Evolutionary conservation across 1,140 invertebrate species (phyloP).

Genomic region (Zophobas atratus): DNA sequence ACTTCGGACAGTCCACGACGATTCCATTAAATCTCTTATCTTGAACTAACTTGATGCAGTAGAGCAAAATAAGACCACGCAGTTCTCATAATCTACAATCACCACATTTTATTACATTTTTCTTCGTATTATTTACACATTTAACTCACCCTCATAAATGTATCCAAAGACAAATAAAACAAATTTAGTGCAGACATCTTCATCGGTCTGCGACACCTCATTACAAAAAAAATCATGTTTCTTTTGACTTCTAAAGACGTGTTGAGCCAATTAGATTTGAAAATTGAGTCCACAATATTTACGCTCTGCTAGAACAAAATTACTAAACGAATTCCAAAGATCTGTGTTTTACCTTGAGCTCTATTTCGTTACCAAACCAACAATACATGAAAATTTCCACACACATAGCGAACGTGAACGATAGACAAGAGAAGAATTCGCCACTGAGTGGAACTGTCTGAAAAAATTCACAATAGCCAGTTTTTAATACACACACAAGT

Average conservation of each 20-base stretch:
- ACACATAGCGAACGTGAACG: background rate
- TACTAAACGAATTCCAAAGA: no score
- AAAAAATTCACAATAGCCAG: background rate
- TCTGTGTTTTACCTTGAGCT: background rate
- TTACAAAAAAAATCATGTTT: background rate
- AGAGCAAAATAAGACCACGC: constrained; percentile 7
- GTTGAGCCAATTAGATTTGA: no score
- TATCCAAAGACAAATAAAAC: background rate
- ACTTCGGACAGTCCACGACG: no score
- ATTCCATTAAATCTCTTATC: background rate
- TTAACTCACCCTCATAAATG: background rate
- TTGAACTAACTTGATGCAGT: background rate
- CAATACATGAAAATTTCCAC: constrained; percentile 11
- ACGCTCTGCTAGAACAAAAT: no score
- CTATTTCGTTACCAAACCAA: constrained; percentile 2
- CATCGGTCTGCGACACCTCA: background rate
- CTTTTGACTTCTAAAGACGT: background rate
- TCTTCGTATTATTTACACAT: background rate
- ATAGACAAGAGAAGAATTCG: background rate
- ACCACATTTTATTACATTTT: background rate
- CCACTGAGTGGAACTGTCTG: background rate
- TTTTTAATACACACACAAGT: background rate
- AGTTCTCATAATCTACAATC: background rate
- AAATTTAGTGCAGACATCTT: background rate
- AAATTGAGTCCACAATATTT: no score